Conservation (phyloP, 2,888 invertebrate species). For the Drosophila kambysellisi region DNA sequence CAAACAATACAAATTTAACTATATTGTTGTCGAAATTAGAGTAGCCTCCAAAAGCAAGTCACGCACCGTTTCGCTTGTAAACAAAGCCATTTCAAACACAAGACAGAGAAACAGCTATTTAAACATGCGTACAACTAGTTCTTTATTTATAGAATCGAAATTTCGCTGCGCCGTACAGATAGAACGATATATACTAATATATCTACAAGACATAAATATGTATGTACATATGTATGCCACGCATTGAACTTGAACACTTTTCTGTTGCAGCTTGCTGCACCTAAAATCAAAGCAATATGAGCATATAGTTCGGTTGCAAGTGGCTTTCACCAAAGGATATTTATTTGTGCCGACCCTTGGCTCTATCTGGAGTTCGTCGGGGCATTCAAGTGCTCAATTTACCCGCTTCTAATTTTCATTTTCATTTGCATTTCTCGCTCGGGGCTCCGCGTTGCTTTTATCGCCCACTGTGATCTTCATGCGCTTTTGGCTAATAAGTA, state of each 20-base stretch:
- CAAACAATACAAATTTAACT: background rate
- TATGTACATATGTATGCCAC: background rate
- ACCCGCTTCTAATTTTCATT: conserved; percentile 61
- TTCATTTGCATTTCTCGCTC: conserved; percentile 53
- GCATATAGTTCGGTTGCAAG: background rate
- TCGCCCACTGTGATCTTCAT: conserved; percentile 76
- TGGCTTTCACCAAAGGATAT: conserved; percentile 45
- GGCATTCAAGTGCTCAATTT: conserved; percentile 82
- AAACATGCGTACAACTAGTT: conserved; percentile 46
- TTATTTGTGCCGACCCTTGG: conserved; percentile 11
- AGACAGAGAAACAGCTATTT: conserved; percentile 51
- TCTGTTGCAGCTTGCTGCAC: conserved; percentile 21
- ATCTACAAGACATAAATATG: background rate
- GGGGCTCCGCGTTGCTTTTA: conserved; percentile 48
- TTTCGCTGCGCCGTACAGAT: conserved; percentile 9
- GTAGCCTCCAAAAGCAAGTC: conserved; percentile 6
- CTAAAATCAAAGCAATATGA: conserved; percentile 21
- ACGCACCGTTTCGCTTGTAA: conserved; percentile 20
- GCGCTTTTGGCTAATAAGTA: conserved; percentile 76
- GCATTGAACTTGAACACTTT: conserved; percentile 15
- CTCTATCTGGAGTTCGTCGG: conserved; percentile 14
- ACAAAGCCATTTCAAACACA: conserved; percentile 21
- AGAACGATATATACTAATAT: background rate
- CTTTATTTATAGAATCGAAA: conserved; percentile 63
- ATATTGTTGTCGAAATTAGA: conserved; percentile 1